phyloP scores from a whole-genome alignment of 2,113 vertebrate species.

The Ageneiosus marmoratus region DNA sequence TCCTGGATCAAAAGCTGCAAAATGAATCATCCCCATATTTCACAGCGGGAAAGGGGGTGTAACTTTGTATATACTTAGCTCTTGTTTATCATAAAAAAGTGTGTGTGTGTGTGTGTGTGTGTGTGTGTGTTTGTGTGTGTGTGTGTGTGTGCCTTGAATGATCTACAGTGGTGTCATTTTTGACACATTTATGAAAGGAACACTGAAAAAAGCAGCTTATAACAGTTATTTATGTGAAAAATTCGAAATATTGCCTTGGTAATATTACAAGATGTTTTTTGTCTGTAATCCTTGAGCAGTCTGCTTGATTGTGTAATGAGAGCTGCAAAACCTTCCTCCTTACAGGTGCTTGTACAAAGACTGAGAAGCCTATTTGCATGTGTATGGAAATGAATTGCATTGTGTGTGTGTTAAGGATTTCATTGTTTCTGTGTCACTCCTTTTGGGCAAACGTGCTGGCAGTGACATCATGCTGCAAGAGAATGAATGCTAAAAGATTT shows the following conservation, averaged over 20 bases:
- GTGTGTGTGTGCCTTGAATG: not conserved
- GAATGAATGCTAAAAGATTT: conserved; percentile 8
- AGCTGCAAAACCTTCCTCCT: not conserved
- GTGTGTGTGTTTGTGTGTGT: not conserved
- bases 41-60: not conserved
- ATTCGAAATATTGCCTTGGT: not conserved
- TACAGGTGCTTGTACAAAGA: not conserved
- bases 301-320: not conserved
- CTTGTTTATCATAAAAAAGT: not conserved
- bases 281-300: not conserved
- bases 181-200: not conserved
- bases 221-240: not conserved
- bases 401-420: not conserved
- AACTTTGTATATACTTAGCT: not conserved
- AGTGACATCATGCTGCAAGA: conserved; percentile 7
- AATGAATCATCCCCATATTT: not conserved
- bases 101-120: too few species aligned
- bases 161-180: not conserved
- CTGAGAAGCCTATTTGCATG: not conserved
- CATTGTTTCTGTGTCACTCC: not conserved
- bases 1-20: not conserved
- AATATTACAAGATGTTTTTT: not conserved
- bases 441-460: not conserved
- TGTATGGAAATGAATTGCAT: not conserved
- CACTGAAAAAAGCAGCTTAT: not conserved